These are phyloP conservation scores for Chaetura pelagica DNA, from an alignment of 2,113 vertebrate species.

Conservation along the genomic window DNA sequence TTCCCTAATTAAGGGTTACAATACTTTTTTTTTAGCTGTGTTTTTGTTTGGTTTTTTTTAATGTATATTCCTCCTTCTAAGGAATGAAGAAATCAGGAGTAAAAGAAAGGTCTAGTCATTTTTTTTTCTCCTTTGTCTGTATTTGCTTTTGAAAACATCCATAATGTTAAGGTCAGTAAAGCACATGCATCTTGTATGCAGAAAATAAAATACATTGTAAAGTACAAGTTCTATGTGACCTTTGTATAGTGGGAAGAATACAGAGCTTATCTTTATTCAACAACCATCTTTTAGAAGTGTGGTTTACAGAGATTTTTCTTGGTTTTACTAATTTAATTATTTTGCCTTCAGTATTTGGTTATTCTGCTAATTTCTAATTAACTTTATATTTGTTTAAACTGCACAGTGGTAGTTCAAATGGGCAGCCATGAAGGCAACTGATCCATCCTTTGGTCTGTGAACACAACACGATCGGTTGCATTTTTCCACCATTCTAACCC, in stretches of 20 bases:
- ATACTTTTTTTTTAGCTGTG: neutral
- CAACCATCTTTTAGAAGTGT: neutral
- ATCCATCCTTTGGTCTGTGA: neutral
- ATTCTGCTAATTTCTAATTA: neutral
- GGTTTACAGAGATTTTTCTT: neutral
- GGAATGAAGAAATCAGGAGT: neutral
- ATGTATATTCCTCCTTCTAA: neutral
- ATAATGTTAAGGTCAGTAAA: slow-evolving; percentile 3
- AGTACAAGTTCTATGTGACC: neutral
- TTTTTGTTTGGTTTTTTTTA: slow-evolving; percentile 18
- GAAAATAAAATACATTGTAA: slow-evolving; percentile 51
- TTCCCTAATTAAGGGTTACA: neutral
- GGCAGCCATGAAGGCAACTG: neutral
- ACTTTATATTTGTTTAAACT: neutral
- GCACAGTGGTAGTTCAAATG: neutral
- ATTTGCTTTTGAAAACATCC: neutral
- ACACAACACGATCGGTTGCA: neutral
- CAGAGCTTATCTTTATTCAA: neutral
- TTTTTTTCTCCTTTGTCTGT: neutral
- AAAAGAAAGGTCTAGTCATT: neutral
- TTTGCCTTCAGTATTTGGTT: neutral
- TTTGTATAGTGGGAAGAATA: neutral
- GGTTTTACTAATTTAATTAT: neutral
- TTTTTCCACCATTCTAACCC: neutral
- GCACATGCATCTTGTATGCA: neutral